phyloP scores from a whole-genome alignment of 2,113 vertebrate species.

The Xenopus borealis region DNA sequence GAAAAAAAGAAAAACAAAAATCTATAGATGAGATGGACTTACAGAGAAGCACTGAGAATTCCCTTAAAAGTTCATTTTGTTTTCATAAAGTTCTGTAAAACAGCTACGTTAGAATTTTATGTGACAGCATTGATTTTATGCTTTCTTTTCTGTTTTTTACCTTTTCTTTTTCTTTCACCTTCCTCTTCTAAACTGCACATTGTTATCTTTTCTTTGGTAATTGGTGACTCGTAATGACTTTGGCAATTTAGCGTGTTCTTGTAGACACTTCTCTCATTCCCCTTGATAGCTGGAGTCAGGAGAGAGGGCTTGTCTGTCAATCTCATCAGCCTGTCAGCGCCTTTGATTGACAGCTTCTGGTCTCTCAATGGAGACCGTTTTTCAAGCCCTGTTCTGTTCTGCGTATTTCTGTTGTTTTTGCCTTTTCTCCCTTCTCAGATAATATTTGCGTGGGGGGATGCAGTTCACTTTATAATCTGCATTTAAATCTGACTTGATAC shows the following conservation, averaged over 20 bases:
- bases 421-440: constrained; percentile 52
- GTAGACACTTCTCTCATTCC: constrained; percentile 78
- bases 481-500: constrained; percentile 75
- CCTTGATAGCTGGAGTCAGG: constrained; percentile 81
- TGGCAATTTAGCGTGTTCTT: constrained; percentile 84
- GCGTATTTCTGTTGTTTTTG: constrained; percentile 53
- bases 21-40: constrained; percentile 2
- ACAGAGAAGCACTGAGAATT: constrained; percentile 63
- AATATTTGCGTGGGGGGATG: constrained; percentile 72
- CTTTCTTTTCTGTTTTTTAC: constrained; percentile 20
- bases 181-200: constrained; percentile 73
- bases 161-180: constrained; percentile 12
- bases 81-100: constrained; percentile 77
- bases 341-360: constrained; percentile 86
- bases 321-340: constrained; percentile 76
- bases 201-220: constrained; percentile 91
- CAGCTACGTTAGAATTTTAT: constrained; percentile 72
- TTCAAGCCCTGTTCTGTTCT: constrained; percentile 59
- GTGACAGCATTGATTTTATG: constrained; percentile 74
- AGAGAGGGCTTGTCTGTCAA: constrained; percentile 76
- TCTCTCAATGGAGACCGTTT: constrained; percentile 78
- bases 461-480: constrained; percentile 77
- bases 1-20: not conserved
- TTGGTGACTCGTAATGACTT: constrained; percentile 93
- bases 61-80: constrained; percentile 78